Evolutionary conservation across 2,797 vertebrate species (phyloP), one percentile per base, ranked within the genome.

Genomic region (Gymnocypris eckloni): DNA sequence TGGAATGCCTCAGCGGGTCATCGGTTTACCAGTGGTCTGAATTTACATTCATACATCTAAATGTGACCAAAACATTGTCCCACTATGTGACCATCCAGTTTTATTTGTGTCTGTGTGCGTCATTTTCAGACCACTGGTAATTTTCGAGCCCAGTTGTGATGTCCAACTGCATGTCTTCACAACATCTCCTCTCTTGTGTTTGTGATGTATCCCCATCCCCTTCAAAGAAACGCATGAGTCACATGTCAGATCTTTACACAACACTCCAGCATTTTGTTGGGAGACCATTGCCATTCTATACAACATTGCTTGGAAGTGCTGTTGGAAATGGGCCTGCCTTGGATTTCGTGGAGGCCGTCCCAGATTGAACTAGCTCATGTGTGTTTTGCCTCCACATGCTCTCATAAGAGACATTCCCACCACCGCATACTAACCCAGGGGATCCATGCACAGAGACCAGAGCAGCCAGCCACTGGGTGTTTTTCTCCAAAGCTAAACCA

Each of bases 161-260:
- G 89, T 94, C 87, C 86, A 92, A 86, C 86, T 92, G 94, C 94
- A 95, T 94, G 95, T 91, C 87, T 73, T 92, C 93, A 94, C 91
- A 85, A 89, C 86, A 90, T 93, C 87, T 88, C 78, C 89, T 88
- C 73, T 87, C 64, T 66, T 91, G 90, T 94, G 77, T 90, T 86
- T 92, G 91, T 92, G 92, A 91, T 77, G 83, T 84, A 80, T 91
- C 91, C 91, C 54, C 83, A 90, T 86, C 87, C 89, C 90, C 41
- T 90, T 89, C 82, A 18, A 89, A 79, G 78, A 80, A 81, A 73
- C 90, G 94, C 94, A 95, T 94, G 94, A 92, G 88, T 91, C 91
- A 87, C 89, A 86, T 84, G 89, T 83, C 89, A 89, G 82, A 82
- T 88, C 82, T 88, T 87, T 82, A 72, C 80, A 78, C 73, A 20